Evolutionary conservation across 64 coral and sea anemone species (phyloP), one percentile per base, ranked within the genome.

Genomic region (Trachythela sp.): DNA sequence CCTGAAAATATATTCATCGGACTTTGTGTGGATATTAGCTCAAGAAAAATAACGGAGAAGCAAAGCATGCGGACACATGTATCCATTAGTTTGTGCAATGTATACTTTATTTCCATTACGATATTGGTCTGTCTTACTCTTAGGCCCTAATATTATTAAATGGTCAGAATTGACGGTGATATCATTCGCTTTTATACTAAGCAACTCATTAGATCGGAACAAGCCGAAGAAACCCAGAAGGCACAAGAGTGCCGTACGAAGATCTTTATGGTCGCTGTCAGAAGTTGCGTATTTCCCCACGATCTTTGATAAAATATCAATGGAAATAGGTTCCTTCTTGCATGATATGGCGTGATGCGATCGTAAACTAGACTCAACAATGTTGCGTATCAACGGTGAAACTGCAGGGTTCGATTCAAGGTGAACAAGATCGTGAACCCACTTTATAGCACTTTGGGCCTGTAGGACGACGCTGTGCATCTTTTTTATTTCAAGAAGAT

Each of bases 61-160:
- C n/a, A n/a, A n/a, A n/a, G n/a, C n/a, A n/a, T n/a, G n/a, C n/a
- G n/a, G n/a, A n/a, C n/a, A n/a, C n/a, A n/a, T n/a, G n/a, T n/a
- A n/a, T n/a, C n/a, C n/a, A n/a, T n/a, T n/a, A n/a, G n/a, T n/a
- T n/a, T n/a, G n/a, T n/a, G n/a, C n/a, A n/a, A n/a, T n/a, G n/a
- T n/a, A n/a, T n/a, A n/a, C n/a, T n/a, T n/a, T n/a, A n/a, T n/a
- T n/a, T n/a, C n/a, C 8, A 70, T 70, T 7, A 9, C 8, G 64
- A 70, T 70, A 70, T 70, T 70, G 64, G 24, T 70, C 64, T 32
- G 64, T 70, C 24, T 70, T 70, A 70, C 64, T 26, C 24, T 70
- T 7, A 9, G 64, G 64, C 5, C 7, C 20, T 26, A 9, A 8
- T 70, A 70, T 70, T 70, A 8, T 8, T n/a, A 70, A 70, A 22